Percentiles rank a stretch among this genome's conserved stretches.
phyloP scores from a whole-genome alignment of 2,888 invertebrate species.

The Tribolium freemani region DNA sequence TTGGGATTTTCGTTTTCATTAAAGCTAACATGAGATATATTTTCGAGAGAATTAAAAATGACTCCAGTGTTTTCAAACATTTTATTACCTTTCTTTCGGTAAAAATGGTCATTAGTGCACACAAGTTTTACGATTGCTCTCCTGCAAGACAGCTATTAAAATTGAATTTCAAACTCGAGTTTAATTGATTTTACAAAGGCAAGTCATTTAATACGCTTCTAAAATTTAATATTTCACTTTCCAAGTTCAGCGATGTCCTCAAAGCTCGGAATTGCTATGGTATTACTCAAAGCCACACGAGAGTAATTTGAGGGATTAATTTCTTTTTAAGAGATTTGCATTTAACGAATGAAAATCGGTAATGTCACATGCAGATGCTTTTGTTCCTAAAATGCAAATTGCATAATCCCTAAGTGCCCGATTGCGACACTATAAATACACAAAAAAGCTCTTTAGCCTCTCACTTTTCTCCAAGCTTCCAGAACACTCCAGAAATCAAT shows the following conservation, averaged over 20 bases:
- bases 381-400: background rate
- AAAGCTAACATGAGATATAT: constrained; percentile 16
- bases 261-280: background rate
- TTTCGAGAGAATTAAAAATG: background rate
- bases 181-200: background rate
- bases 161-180: background rate
- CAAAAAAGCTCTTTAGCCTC: constrained; percentile 4
- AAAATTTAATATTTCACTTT: background rate
- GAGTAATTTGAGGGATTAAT: background rate
- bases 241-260: background rate
- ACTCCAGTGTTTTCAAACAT: background rate
- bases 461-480: background rate
- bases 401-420: background rate
- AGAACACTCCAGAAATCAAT: background rate
- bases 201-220: background rate
- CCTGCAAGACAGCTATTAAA: background rate
- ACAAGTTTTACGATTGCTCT: too few relatives aligned
- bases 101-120: too few relatives aligned
- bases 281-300: background rate
- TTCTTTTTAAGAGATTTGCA: background rate
- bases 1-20: constrained; percentile 13
- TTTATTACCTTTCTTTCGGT: too few relatives aligned
- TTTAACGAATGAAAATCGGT: background rate
- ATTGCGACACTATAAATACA: background rate
- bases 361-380: background rate